phyloP scores from a whole-genome alignment of 2,888 invertebrate species.

The Ophion slaviceki region DNA sequence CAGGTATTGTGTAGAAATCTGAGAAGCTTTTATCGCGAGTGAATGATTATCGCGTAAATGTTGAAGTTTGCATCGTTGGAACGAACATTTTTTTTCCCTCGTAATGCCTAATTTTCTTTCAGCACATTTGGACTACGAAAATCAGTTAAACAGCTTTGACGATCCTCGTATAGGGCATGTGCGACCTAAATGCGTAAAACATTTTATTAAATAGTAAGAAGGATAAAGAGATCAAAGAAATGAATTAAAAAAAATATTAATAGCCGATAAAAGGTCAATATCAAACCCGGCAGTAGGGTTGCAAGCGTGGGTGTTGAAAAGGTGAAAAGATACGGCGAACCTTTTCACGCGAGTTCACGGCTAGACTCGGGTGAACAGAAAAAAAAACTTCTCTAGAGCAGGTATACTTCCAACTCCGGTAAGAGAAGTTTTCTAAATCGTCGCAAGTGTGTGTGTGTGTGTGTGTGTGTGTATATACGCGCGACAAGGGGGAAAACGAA shows the following conservation, averaged over 20 bases:
- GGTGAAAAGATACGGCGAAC: slow-evolving; percentile 46
- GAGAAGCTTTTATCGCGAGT: too few relatives aligned
- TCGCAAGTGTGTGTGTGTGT: slow-evolving; percentile 4
- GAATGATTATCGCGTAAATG: too few relatives aligned
- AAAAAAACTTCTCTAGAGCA: slow-evolving; percentile 44
- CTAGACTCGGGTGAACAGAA: slow-evolving; percentile 7
- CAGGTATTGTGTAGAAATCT: too few relatives aligned
- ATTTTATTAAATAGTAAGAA: too few relatives aligned
- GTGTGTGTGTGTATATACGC: background rate
- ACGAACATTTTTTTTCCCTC: too few relatives aligned
- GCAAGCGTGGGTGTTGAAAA: slow-evolving; percentile 14
- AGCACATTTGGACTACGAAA: too few relatives aligned
- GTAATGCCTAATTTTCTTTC: too few relatives aligned
- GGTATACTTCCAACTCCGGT: slow-evolving; percentile 27
- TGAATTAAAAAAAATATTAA: background rate
- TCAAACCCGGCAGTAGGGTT: slow-evolving; percentile 1
- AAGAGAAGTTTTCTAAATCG: slow-evolving; percentile 41
- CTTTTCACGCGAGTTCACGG: slow-evolving; percentile 50
- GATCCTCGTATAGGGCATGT: background rate
- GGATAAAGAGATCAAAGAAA: too few relatives aligned
- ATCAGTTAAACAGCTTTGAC: too few relatives aligned
- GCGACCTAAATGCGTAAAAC: background rate
- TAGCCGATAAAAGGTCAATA: slow-evolving; percentile 24
- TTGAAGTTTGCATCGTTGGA: too few relatives aligned
- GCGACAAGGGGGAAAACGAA: slow-evolving; percentile 41